Conservation (phyloP, 1,140 invertebrate genomes). For the Brachionus calyciflorus region DNA sequence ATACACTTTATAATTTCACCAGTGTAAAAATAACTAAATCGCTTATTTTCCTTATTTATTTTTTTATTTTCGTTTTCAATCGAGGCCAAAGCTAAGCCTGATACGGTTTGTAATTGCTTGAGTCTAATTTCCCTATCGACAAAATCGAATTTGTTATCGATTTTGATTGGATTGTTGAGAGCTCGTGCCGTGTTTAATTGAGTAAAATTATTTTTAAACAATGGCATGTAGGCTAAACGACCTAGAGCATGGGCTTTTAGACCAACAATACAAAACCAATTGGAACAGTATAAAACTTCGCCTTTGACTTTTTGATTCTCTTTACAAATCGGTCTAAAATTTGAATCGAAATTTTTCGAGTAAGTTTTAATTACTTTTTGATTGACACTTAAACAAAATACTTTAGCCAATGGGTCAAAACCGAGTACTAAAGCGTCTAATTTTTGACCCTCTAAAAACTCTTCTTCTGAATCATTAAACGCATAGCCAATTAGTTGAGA, state of each 20-base stretch:
- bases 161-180: background rate
- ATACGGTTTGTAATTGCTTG: background rate
- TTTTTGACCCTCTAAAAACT: conserved; percentile 45
- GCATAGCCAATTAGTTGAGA: conserved; percentile 18
- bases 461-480: conserved; percentile 25
- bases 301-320: conserved; percentile 50
- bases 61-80: background rate
- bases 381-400: conserved; percentile 48
- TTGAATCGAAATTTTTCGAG: conserved; percentile 43
- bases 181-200: conserved; percentile 17
- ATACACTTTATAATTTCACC: background rate
- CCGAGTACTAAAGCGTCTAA: conserved; percentile 50
- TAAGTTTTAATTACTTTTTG: conserved; percentile 44
- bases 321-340: conserved; percentile 25
- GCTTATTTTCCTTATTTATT: background rate
- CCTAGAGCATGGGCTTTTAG: conserved; percentile 51
- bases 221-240: conserved; percentile 52
- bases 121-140: background rate
- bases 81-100: background rate
- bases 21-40: conserved; percentile 14
- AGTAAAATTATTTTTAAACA: conserved; percentile 44
- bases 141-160: background rate
- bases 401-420: conserved; percentile 48
- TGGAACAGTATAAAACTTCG: conserved; percentile 50
- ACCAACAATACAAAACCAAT: conserved; percentile 52